phyloP scores from a whole-genome alignment of 2,888 invertebrate genomes.

The Mesorhabditis spiculigera region DNA sequence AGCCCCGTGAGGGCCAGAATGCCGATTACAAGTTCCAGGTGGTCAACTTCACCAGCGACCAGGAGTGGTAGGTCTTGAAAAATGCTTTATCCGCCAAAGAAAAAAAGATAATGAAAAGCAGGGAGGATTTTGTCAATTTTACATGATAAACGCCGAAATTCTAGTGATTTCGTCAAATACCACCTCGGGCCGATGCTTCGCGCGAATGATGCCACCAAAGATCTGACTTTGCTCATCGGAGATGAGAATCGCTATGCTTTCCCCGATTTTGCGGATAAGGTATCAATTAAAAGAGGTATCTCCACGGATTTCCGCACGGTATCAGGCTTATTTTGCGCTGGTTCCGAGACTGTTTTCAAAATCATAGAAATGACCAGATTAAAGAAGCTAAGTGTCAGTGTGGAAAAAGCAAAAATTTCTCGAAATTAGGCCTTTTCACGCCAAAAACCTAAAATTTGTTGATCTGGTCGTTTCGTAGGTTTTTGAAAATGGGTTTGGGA shows the following conservation, averaged over 20 bases:
- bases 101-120: background rate
- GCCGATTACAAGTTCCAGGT: conserved; percentile 68
- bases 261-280: conserved; percentile 5
- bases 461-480: no score
- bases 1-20: conserved; percentile 68
- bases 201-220: background rate
- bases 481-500: no score
- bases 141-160: background rate
- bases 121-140: no score
- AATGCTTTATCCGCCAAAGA: no score
- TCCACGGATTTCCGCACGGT: no score
- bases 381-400: no score
- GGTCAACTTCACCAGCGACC: conserved; percentile 66
- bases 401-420: no score
- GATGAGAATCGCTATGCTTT: background rate
- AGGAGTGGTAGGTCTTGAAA: background rate
- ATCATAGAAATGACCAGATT: no score
- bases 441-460: no score
- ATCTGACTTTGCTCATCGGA: background rate
- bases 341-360: no score
- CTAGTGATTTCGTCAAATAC: conserved; percentile 5
- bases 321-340: no score
- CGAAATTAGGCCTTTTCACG: no score
- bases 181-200: background rate
- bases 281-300: background rate